Evolutionary conservation across 2,797 vertebrate genomes (phyloP), one percentile per base, ranked within the genome.

Genomic region (Gastrophryne carolinensis): DNA sequence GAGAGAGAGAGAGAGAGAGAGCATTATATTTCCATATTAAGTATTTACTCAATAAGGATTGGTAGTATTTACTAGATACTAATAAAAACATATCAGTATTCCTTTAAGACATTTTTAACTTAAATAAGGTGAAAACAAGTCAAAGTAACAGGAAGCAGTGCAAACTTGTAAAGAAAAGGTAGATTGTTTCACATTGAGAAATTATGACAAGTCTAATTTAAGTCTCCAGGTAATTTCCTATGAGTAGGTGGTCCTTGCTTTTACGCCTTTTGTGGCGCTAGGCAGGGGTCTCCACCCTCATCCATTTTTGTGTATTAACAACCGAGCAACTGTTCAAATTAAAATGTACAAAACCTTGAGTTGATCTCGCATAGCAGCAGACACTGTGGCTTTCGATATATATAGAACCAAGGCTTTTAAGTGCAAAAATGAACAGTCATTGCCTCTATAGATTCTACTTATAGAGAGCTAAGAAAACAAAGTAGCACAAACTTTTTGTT

Each of bases 131-230:
- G 17, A 44, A 44, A 44, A 5, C 39, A n/a, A 56, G 56, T 68
- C 23, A 66, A 26, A 29, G 24, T 54, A 53, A 21, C 17, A 34
- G 35, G 17, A 44, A n/a, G 23, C 34, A 49, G 24, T 5, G 10
- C 21, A 19, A 47, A 47, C 17, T 47, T 47, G 8, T 41, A 23
- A 69, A 69, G 50, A 53, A 68, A 65, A 44, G 21, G 62, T 65
- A 44, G 41, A 2, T 19, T 29, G 62, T 50, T 30, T 65, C 32
- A 44, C 49, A 50, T 50, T 50, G 65, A 13, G 49, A 68, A 56
- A 68, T 39, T 41, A 56, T 39, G 35, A 11, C 41, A 50, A 10
- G 44, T 19, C 62, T 32, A 17, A 29, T 21, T 12, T 29, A 21
- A 27, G 23, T 17, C 5, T 26, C 3, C 21, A 17, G 15, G 30